Evolutionary conservation across 2,888 invertebrate species (phyloP).

Genomic region (Phengaris arion): DNA sequence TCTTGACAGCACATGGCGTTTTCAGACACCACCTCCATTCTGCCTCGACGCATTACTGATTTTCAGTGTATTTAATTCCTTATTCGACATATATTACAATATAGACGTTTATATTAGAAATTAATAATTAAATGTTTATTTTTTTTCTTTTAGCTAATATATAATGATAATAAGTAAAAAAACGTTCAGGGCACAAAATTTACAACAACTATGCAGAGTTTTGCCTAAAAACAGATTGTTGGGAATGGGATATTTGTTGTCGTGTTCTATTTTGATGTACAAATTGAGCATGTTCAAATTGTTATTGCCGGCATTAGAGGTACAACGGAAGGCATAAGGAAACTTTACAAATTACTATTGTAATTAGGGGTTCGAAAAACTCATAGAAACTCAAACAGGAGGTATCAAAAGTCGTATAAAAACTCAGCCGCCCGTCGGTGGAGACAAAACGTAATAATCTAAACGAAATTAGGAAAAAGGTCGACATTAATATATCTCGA

Average conservation of each 20-base stretch:
- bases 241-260: no score
- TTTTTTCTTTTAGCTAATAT: no score
- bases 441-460: constrained; percentile 43
- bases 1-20: constrained; percentile 25
- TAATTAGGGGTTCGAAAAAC: constrained; percentile 14
- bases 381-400: constrained; percentile 17
- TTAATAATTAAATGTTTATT: no score
- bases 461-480: constrained; percentile 38
- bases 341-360: constrained; percentile 12
- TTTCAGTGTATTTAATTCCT: neutral
- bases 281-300: constrained; percentile 9
- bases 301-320: neutral
- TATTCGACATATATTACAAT: neutral
- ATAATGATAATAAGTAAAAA: no score
- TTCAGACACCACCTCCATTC: neutral
- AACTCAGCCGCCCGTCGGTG: constrained; percentile 41
- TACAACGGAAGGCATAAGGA: constrained; percentile 20
- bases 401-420: constrained; percentile 28
- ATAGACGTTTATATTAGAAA: no score
- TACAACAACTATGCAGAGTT: no score
- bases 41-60: neutral
- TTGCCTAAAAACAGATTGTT: no score
- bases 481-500: constrained; percentile 23
- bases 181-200: no score
- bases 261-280: neutral